Percentiles rank a stretch among this genome's conserved stretches.
phyloP scores from a whole-genome alignment of 2,797 vertebrate genomes.

The Hydrophis major region DNA sequence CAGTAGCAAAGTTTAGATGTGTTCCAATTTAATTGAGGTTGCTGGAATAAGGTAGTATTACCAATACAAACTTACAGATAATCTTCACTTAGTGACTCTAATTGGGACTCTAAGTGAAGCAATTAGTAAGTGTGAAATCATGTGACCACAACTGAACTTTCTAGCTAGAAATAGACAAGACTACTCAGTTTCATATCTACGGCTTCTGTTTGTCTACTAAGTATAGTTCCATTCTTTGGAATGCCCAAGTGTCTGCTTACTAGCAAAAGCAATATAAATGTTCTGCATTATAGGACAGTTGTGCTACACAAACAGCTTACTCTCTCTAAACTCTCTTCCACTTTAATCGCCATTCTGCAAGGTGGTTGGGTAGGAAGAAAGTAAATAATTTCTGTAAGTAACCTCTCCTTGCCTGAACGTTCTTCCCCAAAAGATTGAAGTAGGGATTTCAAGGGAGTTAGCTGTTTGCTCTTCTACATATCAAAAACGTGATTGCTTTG shows the following conservation, averaged over 20 bases:
- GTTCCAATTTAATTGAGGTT: not conserved
- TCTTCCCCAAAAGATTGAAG: not conserved
- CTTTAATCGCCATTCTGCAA: not conserved
- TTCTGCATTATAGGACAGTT: not conserved
- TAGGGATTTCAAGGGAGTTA: not conserved
- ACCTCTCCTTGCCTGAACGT: not conserved
- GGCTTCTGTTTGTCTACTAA: not conserved
- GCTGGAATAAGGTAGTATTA: not conserved
- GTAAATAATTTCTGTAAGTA: not conserved
- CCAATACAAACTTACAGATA: not conserved
- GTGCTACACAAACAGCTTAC: not conserved
- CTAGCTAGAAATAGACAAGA: not conserved
- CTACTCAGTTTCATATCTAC: not conserved
- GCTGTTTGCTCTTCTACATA: not conserved
- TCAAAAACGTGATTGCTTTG: not conserved
- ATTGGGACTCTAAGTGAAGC: not conserved
- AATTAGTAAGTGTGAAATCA: not conserved
- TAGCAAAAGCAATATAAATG: not conserved
- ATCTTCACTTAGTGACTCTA: not conserved
- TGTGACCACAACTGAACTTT: not conserved
- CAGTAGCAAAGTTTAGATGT: not conserved
- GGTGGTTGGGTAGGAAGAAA: not conserved
- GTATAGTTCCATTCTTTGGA: not conserved
- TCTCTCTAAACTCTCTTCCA: not conserved
- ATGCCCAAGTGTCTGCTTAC: not conserved